Base-by-base conservation (phyloP, 2,113 vertebrate genomes). In the Oxyruncus cristatus region DNA sequence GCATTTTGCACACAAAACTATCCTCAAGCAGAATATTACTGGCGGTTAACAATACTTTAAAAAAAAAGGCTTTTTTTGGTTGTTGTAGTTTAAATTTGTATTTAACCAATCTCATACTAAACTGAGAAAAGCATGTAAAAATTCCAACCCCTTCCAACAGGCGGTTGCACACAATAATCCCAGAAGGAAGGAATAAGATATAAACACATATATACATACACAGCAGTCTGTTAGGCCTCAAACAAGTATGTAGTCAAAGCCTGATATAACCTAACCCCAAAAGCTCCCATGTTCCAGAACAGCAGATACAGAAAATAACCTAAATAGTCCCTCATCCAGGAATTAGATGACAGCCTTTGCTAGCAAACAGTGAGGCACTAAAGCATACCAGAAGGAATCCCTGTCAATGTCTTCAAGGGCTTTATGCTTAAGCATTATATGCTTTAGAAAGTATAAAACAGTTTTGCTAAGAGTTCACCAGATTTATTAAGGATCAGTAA, bases 401-500 rank as follows among this genome's bases (percentile, higher is more conserved):
- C 33, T 50, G 33, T 47, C 71, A 92, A 41, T 8, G 20, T 39
- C 73, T 33, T 79, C 66, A 95, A 91, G 50, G 76, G 55, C 35
- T 70, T 71, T 84, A 71, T 50, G 42, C 32, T 37, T 37, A 56
- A 63, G 56, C 22, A 49, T 63, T 56, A 63, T 49, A 76, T 42
- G 47, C 22, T 63, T 94, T 80, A 94, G 80, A 81, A 89, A 68
- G 83, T 30, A 52, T 12, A 15, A 67, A 95, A 92, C 11, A 3
- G 71, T 53, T 84, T 94, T 78, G 55, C 44, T 46, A 77, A 50
- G 63, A 86, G 44, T 92, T 85, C 63, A 89, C 9, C 0, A 1
- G 80, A 89, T 93, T 95, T 93, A 89, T 68, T 76, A 92, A 71
- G 88, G 79, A 94, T 91, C 72, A 95, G 91, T 70, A 91, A 91